These are phyloP conservation scores for Malurus elegans DNA, from an alignment of 2,113 vertebrate genomes.

Conservation along the genomic window DNA sequence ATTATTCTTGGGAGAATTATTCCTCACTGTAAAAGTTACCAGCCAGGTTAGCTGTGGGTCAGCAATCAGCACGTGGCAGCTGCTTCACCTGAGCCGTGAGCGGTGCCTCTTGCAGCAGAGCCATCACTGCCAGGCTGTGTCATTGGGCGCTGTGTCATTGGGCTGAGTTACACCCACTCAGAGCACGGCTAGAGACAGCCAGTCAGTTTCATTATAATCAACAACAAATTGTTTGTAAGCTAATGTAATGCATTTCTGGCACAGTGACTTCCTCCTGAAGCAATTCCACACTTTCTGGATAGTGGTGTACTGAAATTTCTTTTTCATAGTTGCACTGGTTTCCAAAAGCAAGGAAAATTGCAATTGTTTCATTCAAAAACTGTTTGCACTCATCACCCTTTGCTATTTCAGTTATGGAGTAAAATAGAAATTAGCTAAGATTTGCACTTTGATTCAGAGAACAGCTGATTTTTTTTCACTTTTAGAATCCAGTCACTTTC, in stretches of 20 bases:
- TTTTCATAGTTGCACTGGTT: neutral
- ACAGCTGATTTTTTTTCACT: neutral
- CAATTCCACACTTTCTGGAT: neutral
- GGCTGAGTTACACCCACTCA: fast-evolving
- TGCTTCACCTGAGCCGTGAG: neutral
- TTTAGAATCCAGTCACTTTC: neutral
- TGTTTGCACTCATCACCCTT: neutral
- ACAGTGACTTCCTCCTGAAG: neutral
- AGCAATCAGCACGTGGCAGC: no score
- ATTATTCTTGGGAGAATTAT: neutral
- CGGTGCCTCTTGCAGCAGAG: fast-evolving
- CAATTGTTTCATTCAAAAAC: neutral
- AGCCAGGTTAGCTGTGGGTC: neutral
- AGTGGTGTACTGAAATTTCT: neutral
- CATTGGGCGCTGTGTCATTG: neutral
- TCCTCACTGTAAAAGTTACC: neutral
- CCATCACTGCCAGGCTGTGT: neutral
- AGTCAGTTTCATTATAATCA: neutral
- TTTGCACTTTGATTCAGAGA: neutral
- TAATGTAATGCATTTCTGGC: neutral
- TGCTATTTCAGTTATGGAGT: neutral
- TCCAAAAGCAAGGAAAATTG: neutral
- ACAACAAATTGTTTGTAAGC: neutral
- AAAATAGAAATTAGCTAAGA: neutral
- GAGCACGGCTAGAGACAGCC: neutral